phyloP scores from a whole-genome alignment of 2,113 vertebrate species.

The Erpornis zantholeuca region DNA sequence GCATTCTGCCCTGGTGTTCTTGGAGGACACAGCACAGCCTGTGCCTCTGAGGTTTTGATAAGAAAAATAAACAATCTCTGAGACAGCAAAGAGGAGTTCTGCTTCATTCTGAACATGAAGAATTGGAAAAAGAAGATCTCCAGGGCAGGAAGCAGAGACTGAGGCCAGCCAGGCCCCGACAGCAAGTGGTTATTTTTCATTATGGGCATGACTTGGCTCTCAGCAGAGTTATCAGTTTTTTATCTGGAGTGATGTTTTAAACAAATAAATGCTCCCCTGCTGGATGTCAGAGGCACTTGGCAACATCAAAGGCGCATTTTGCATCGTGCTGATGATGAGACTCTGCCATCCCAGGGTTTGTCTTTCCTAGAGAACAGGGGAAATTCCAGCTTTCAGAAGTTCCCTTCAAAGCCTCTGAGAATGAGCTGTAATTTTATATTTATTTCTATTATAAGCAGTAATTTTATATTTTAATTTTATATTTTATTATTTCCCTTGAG shows the following conservation, averaged over 20 bases:
- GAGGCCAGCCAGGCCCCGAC: too few relatives aligned
- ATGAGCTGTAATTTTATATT: not conserved
- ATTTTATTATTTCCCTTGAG: too few relatives aligned
- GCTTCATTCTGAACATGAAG: too few relatives aligned
- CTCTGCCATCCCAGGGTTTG: not conserved
- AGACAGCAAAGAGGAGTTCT: too few relatives aligned
- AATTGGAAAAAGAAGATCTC: too few relatives aligned
- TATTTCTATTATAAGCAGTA: not conserved
- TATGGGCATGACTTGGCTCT: not conserved
- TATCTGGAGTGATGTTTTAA: constrained; percentile 52
- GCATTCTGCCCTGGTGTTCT: too few relatives aligned
- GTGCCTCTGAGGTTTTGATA: too few relatives aligned
- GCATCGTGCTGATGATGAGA: not conserved
- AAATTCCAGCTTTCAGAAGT: not conserved
- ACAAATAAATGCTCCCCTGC: constrained; percentile 33
- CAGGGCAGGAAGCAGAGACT: too few relatives aligned
- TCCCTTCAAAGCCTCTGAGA: not conserved
- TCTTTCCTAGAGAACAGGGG: not conserved
- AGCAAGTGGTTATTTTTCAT: not conserved
- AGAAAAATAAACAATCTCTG: too few relatives aligned
- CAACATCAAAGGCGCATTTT: not conserved
- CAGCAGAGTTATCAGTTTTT: not conserved
- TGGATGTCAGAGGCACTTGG: constrained; percentile 17
- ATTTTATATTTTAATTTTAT: not conserved
- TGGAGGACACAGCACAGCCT: too few relatives aligned